These are phyloP conservation scores for Notocelia uddmanniana DNA, from an alignment of 2,888 invertebrate genomes.

Conservation along the genomic window DNA sequence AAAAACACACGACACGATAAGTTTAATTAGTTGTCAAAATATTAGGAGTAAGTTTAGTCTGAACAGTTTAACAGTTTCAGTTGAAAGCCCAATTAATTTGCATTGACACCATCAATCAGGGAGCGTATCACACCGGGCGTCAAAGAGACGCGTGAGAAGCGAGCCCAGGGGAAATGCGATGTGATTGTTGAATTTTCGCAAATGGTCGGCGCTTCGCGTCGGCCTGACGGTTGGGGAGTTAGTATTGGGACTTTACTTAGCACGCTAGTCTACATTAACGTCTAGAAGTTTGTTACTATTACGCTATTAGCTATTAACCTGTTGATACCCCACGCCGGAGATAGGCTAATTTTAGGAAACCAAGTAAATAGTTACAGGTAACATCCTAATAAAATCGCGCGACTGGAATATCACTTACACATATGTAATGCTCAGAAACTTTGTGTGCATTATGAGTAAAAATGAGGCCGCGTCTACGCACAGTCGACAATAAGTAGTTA, in stretches of 20 bases:
- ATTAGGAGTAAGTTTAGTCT: neutral
- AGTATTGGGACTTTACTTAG: constrained; percentile 51
- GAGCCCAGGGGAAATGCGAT: constrained; percentile 60
- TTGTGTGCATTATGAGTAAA: too few species aligned
- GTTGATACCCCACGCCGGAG: too few species aligned
- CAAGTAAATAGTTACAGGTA: too few species aligned
- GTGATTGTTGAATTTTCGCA: constrained; percentile 65
- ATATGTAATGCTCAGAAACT: too few species aligned
- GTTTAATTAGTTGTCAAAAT: neutral
- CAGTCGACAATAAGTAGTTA: too few species aligned
- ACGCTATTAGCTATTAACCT: too few species aligned
- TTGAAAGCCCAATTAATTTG: constrained; percentile 9
- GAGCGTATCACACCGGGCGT: constrained; percentile 51
- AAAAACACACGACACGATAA: neutral
- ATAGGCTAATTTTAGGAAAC: too few species aligned
- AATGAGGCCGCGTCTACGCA: too few species aligned
- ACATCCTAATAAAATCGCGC: too few species aligned
- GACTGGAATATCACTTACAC: too few species aligned
- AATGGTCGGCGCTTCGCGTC: constrained; percentile 55
- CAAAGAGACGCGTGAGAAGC: constrained; percentile 54
- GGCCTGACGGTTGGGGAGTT: constrained; percentile 54
- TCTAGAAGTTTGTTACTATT: too few species aligned
- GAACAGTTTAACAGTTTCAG: too few species aligned
- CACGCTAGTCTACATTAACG: constrained; percentile 1
- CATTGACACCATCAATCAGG: constrained; percentile 50